Conservation (phyloP, 2,113 vertebrate species). For the Ascaphus truei region DNA sequence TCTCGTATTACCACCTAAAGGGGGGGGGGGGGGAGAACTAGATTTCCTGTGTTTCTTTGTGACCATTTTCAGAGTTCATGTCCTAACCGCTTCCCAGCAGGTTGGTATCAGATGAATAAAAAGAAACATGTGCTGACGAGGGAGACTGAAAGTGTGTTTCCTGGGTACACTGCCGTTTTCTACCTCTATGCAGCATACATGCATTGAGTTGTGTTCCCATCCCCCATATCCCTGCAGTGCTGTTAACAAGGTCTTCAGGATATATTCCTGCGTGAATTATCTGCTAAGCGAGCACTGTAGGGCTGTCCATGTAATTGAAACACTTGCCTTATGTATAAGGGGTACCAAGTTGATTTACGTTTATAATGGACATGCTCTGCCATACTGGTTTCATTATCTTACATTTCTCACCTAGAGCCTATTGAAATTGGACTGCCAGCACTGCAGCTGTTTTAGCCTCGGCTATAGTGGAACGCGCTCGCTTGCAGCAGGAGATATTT, state of each 20-base stretch:
- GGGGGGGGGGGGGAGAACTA: slow-evolving; percentile 2
- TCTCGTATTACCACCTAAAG: not conserved
- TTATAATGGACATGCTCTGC: too few relatives aligned
- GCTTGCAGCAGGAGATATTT: too few relatives aligned
- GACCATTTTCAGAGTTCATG: slow-evolving; percentile 28
- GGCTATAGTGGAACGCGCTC: too few relatives aligned
- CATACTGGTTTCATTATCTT: too few relatives aligned
- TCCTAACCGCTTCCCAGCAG: slow-evolving; percentile 49
- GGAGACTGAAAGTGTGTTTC: slow-evolving; percentile 68
- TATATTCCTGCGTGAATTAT: slow-evolving; percentile 19
- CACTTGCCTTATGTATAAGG: not conserved
- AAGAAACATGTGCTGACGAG: slow-evolving; percentile 62
- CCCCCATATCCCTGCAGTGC: slow-evolving; percentile 55
- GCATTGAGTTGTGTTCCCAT: slow-evolving; percentile 85
- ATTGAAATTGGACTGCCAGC: too few relatives aligned
- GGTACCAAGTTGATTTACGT: not conserved
- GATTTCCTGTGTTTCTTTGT: slow-evolving; percentile 11
- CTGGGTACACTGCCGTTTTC: slow-evolving; percentile 74
- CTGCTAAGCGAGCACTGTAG: slow-evolving; percentile 17
- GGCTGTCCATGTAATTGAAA: not conserved
- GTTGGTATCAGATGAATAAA: slow-evolving; percentile 41
- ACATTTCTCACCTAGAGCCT: too few relatives aligned
- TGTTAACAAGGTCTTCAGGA: slow-evolving; percentile 44
- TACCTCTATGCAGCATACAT: slow-evolving; percentile 71
- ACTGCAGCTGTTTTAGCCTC: not conserved